Percentiles rank a stretch among this genome's conserved stretches.
phyloP scores from a whole-genome alignment of 1,140 invertebrate species.

The Heliconius congener region DNA sequence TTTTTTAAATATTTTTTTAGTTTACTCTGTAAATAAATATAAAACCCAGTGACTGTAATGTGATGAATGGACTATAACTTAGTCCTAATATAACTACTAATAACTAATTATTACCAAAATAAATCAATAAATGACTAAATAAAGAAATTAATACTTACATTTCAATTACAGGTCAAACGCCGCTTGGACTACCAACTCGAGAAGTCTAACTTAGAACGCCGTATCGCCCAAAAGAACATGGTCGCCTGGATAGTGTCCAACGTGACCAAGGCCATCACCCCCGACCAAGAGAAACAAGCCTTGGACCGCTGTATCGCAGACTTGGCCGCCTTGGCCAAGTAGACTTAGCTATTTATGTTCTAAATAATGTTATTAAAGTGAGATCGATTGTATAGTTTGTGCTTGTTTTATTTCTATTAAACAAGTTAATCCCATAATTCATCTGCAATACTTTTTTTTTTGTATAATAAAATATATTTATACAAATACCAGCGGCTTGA shows the following conservation, averaged over 20 bases:
- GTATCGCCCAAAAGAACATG: conserved; percentile 95
- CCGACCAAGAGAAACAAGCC: conserved; percentile 95
- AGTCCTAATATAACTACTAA: too few relatives aligned
- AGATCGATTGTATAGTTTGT: conserved; percentile 32
- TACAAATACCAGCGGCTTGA: too few relatives aligned
- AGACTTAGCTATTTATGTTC: conserved; percentile 41
- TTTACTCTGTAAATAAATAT: too few relatives aligned
- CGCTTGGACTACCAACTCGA: conserved; percentile 96
- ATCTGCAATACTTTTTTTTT: too few relatives aligned
- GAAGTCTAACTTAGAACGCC: conserved; percentile 88
- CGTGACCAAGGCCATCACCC: conserved; percentile 93
- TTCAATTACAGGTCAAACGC: conserved; percentile 84
- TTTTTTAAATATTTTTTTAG: too few relatives aligned
- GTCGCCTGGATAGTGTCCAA: conserved; percentile 94
- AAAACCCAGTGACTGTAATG: too few relatives aligned
- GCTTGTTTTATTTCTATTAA: conserved; percentile 25
- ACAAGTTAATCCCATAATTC: too few relatives aligned
- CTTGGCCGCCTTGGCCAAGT: conserved; percentile 86
- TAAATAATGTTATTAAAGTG: conserved; percentile 39
- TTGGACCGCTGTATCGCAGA: conserved; percentile 94
- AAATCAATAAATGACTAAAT: not conserved
- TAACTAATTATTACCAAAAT: not conserved
- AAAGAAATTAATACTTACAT: too few relatives aligned
- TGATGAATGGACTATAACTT: too few relatives aligned
- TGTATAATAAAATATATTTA: too few relatives aligned